phyloP scores from a whole-genome alignment of 2,888 invertebrate genomes.

The Lycophotia porphyrea region DNA sequence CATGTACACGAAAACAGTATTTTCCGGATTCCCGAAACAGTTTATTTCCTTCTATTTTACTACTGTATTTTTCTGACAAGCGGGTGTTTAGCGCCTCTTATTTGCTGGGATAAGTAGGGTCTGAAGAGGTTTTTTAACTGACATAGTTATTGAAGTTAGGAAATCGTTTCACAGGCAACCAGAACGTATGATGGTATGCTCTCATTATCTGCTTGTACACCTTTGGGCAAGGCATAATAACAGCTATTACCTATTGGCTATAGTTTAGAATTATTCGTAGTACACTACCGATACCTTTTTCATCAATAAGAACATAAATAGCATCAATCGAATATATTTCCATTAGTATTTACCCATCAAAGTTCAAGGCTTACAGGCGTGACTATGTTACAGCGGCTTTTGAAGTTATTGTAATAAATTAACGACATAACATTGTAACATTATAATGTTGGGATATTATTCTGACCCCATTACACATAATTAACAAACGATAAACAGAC shows the following conservation, averaged over 20 bases:
- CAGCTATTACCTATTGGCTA: background rate
- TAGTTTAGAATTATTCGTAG: no score
- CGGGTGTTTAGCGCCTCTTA: no score
- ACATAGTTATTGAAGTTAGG: background rate
- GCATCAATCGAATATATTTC: conserved; percentile 3
- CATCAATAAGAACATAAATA: background rate
- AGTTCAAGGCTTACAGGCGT: conserved; percentile 6
- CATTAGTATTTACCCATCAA: conserved; percentile 4
- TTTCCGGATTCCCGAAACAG: no score
- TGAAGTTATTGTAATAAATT: background rate
- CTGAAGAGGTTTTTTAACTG: no score
- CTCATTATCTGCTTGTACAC: background rate
- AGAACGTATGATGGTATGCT: background rate
- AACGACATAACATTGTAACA: conserved; percentile 8
- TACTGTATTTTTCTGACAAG: no score
- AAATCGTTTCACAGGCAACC: background rate
- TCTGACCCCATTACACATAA: background rate
- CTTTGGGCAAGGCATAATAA: background rate
- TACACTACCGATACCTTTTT: background rate
- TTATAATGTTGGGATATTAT: background rate
- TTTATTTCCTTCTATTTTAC: no score
- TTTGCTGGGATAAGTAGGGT: no score
- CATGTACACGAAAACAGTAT: background rate
- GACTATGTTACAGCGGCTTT: conserved; percentile 6
- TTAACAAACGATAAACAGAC: background rate